Conservation (phyloP, 1,140 invertebrate species). For the Eupristina koningsbergeri region DNA sequence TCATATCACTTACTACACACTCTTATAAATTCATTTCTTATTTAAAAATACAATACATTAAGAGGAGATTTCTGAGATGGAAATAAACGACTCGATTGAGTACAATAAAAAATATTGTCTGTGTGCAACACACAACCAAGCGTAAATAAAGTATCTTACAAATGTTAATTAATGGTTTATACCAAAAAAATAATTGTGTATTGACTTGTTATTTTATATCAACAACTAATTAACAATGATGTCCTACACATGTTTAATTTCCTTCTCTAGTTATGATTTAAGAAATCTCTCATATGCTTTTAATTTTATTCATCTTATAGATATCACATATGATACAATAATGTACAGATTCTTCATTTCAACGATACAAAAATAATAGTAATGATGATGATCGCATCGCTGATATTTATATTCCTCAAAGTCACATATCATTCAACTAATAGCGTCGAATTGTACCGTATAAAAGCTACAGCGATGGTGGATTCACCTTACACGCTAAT, state of each 20-base stretch:
- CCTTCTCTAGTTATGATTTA: slow-evolving; percentile 32
- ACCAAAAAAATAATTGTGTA: slow-evolving; percentile 39
- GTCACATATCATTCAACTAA: slow-evolving; percentile 35
- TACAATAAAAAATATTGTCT: slow-evolving; percentile 42
- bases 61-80: slow-evolving; percentile 35
- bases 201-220: slow-evolving; percentile 33
- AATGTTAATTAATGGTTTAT: slow-evolving; percentile 52
- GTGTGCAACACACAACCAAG: slow-evolving; percentile 16
- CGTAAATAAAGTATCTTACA: slow-evolving; percentile 44
- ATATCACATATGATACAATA: slow-evolving; percentile 53
- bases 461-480: slow-evolving; percentile 40
- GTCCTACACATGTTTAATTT: slow-evolving; percentile 40
- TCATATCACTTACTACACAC: slow-evolving; percentile 28
- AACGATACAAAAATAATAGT: slow-evolving; percentile 31
- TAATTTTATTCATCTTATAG: slow-evolving; percentile 38
- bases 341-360: slow-evolving; percentile 57
- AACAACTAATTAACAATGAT: slow-evolving; percentile 43
- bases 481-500: slow-evolving; percentile 44
- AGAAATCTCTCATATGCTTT: slow-evolving; percentile 46
- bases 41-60: slow-evolving; percentile 39
- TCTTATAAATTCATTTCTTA: slow-evolving; percentile 32
- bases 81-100: slow-evolving; percentile 38
- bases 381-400: slow-evolving; percentile 29
- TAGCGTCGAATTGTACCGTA: slow-evolving; percentile 44
- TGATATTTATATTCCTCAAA: slow-evolving; percentile 18